phyloP scores from a whole-genome alignment of 2,888 invertebrate species.

The Lycia hirtaria region DNA sequence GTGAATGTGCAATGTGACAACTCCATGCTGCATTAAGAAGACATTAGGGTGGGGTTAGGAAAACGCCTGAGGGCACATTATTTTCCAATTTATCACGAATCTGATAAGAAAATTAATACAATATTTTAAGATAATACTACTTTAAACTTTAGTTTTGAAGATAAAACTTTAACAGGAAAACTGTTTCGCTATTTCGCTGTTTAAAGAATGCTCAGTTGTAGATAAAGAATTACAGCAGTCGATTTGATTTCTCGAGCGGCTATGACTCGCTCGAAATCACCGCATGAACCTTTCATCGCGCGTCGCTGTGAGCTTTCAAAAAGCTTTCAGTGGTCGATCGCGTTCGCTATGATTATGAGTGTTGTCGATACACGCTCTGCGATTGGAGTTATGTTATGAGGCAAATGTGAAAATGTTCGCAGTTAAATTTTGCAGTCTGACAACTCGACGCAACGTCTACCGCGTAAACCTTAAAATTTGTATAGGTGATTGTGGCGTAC shows the following conservation, averaged over 20 bases:
- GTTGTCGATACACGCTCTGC: constrained; percentile 64
- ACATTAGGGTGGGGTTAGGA: constrained; percentile 72
- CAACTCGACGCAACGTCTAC: constrained; percentile 49
- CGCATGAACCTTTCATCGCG: constrained; percentile 76
- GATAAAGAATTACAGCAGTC: constrained; percentile 40
- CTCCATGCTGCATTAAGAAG: constrained; percentile 81
- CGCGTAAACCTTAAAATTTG: constrained; percentile 60
- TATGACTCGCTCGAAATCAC: constrained; percentile 70
- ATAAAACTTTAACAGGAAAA: neutral
- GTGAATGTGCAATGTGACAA: constrained; percentile 79
- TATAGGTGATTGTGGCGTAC: constrained; percentile 63
- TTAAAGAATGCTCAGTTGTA: constrained; percentile 25
- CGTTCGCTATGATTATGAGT: constrained; percentile 70
- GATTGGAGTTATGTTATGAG: constrained; percentile 55
- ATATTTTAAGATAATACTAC: constrained; percentile 8
- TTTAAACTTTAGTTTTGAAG: constrained; percentile 18
- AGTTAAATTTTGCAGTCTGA: constrained; percentile 45
- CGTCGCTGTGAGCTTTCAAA: constrained; percentile 78
- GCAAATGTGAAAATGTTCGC: constrained; percentile 50
- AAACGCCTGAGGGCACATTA: constrained; percentile 70
- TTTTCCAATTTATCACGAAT: constrained; percentile 75
- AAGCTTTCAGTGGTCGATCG: constrained; percentile 80
- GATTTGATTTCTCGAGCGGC: constrained; percentile 58
- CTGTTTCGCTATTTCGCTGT: neutral
- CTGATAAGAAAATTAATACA: constrained; percentile 56